Percentiles rank a stretch among this genome's conserved stretches.
These are phyloP conservation scores for Petrocephalus schoutedeni DNA, from an alignment of 2,797 vertebrate species.

Conservation along the genomic window DNA sequence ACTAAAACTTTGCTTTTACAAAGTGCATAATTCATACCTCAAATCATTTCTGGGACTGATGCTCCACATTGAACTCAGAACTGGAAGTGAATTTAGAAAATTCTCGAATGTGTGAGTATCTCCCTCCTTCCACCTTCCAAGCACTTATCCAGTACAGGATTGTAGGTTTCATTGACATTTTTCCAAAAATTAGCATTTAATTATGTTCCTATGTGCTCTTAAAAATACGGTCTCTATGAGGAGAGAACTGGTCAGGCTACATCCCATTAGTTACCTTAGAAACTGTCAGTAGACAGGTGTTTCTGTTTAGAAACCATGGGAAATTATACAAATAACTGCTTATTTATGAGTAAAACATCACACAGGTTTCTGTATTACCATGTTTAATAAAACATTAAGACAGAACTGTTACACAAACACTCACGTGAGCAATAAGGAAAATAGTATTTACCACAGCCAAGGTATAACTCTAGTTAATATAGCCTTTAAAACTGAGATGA, in stretches of 20 bases:
- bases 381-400: background rate
- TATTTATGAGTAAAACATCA: background rate
- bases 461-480: background rate
- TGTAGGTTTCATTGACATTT: too few relatives aligned
- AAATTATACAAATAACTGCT: background rate
- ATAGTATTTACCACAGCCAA: background rate
- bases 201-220: too few relatives aligned
- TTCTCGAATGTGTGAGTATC: too few relatives aligned
- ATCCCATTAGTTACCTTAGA: too few relatives aligned
- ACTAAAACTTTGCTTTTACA: slow-evolving; percentile 28
- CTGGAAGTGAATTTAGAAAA: too few relatives aligned
- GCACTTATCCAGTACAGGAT: too few relatives aligned
- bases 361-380: background rate
- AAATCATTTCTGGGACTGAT: background rate
- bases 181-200: too few relatives aligned
- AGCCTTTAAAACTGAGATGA: background rate
- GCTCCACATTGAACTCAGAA: background rate
- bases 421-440: background rate
- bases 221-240: too few relatives aligned
- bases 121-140: too few relatives aligned
- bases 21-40: background rate
- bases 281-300: background rate
- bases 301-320: background rate
- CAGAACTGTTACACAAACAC: background rate
- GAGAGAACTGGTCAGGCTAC: too few relatives aligned